Percentiles rank a stretch among this genome's conserved stretches.
phyloP scores from a whole-genome alignment of 2,113 vertebrate genomes.

The Condylura cristata region DNA sequence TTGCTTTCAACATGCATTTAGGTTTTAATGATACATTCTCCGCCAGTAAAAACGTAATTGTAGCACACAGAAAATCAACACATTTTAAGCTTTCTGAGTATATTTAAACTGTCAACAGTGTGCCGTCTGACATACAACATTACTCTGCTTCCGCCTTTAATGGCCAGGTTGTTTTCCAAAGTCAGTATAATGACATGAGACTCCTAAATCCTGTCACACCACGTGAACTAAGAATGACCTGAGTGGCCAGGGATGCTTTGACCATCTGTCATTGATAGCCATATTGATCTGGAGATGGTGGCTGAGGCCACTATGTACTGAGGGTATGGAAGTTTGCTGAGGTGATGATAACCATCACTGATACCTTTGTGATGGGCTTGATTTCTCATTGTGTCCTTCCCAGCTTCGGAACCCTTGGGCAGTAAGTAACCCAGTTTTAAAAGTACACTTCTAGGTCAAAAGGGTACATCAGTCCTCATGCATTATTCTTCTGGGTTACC shows the following conservation, averaged over 20 bases:
- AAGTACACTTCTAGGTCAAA: conserved; percentile 76
- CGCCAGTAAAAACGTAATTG: conserved; percentile 74
- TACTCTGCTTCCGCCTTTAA: conserved; percentile 75
- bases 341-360: conserved; percentile 80
- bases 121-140: conserved; percentile 72
- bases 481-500: neutral
- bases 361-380: conserved; percentile 78
- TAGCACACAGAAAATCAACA: conserved; percentile 79
- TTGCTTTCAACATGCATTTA: conserved; percentile 75
- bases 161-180: conserved; percentile 74
- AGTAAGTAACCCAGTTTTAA: conserved; percentile 68
- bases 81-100: conserved; percentile 72
- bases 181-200: conserved; percentile 75
- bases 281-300: conserved; percentile 86
- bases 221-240: conserved; percentile 85
- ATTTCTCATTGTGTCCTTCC: conserved; percentile 73
- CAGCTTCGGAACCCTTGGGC: conserved; percentile 57
- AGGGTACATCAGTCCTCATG: conserved; percentile 11
- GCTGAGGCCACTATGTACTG: conserved; percentile 82
- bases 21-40: conserved; percentile 68
- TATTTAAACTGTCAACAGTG: conserved; percentile 76
- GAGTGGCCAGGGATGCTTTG: conserved; percentile 75
- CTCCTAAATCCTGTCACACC: conserved; percentile 76
- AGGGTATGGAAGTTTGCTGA: conserved; percentile 79
- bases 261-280: conserved; percentile 81